phyloP scores from a whole-genome alignment of 2,113 vertebrate species.

The Macquaria australasica region DNA sequence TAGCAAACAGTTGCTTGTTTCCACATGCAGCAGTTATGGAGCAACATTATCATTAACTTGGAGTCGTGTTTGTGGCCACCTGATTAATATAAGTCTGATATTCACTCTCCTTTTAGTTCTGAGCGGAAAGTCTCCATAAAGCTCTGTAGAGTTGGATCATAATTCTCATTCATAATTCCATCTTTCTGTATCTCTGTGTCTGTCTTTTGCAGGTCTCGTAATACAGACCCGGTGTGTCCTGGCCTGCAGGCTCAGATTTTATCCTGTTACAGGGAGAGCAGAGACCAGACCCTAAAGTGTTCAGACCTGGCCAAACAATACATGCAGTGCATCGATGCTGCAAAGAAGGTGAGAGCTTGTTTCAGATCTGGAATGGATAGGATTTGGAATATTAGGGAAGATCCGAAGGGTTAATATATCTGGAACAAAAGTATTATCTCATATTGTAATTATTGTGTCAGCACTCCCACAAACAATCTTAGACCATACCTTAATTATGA shows the following conservation, averaged over 20 bases:
- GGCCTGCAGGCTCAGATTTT: constrained; percentile 90
- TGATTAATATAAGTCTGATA: too few species aligned
- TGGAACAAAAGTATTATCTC: neutral
- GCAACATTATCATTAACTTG: neutral
- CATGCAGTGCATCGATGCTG: constrained; percentile 89
- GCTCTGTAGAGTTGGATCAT: too few species aligned
- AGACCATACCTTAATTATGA: neutral
- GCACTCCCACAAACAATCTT: neutral
- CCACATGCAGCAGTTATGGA: too few species aligned
- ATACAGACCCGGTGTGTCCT: constrained; percentile 86
- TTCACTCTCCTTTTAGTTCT: too few species aligned
- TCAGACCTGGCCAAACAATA: constrained; percentile 92
- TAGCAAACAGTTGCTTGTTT: too few species aligned
- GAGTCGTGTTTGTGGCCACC: neutral
- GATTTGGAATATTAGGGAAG: neutral
- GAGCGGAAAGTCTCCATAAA: too few species aligned
- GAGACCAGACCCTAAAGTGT: constrained; percentile 89
- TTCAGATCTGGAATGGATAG: neutral
- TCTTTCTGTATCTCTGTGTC: neutral
- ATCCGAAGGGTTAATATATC: neutral
- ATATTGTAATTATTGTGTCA: neutral
- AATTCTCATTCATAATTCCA: too few species aligned
- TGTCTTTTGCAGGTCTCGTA: constrained; percentile 81
- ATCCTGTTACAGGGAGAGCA: constrained; percentile 90
- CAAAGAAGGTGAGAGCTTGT: constrained; percentile 88